Conservation (phyloP, 2,113 vertebrate species). For the Stictonetta naevosa region DNA sequence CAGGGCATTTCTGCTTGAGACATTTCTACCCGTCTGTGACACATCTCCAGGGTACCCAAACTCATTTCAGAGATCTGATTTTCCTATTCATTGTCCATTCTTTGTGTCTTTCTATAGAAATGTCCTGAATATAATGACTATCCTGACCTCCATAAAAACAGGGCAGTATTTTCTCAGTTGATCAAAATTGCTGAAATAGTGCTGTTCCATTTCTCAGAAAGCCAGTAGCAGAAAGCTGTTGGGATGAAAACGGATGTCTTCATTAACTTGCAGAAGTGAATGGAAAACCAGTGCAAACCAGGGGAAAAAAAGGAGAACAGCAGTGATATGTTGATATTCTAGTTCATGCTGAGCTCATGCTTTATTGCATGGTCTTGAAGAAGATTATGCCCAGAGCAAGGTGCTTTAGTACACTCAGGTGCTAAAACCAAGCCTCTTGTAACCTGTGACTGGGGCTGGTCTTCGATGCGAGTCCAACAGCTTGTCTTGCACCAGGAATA, state of each 20-base stretch:
- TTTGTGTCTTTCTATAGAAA: not conserved
- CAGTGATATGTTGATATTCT: constrained; percentile 8
- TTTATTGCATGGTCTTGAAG: not conserved
- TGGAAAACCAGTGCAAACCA: constrained; percentile 37
- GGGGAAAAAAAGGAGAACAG: not conserved
- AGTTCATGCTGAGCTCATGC: not conserved
- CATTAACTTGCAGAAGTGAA: constrained; percentile 43
- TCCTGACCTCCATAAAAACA: constrained; percentile 47
- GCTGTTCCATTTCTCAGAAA: constrained; percentile 45
- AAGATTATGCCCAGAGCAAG: not conserved
- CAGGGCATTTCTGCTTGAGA: not conserved
- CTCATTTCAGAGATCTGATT: not conserved
- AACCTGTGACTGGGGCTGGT: not conserved
- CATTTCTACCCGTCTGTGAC: not conserved
- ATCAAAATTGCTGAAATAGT: constrained; percentile 16
- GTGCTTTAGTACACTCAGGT: not conserved
- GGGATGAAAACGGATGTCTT: constrained; percentile 47
- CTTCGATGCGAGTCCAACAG: not conserved
- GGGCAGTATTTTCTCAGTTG: constrained; percentile 29
- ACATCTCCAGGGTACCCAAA: not conserved
- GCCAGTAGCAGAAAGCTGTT: constrained; percentile 17
- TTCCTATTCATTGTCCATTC: not conserved
- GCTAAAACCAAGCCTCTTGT: not conserved
- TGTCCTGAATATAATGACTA: constrained; percentile 15
- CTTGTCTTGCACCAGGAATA: not conserved